Evolutionary conservation across 1,140 invertebrate species (phyloP).

Genomic region (Lordiphosa collinella): DNA sequence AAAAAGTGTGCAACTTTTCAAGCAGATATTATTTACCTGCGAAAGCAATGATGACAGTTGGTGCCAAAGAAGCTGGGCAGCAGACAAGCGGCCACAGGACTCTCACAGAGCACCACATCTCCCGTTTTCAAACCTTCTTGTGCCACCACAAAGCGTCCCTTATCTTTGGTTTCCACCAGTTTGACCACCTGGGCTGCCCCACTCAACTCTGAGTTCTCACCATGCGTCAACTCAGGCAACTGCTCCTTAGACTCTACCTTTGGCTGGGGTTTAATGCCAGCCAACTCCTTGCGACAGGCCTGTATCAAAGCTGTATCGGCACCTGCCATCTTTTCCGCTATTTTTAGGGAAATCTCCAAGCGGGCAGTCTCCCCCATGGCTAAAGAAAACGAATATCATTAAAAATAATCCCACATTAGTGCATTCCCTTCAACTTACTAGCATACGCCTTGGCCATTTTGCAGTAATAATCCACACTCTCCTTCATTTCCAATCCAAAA

Average conservation of each 20-base stretch:
- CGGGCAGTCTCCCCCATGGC: constrained; percentile 80
- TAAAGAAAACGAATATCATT: constrained; percentile 15
- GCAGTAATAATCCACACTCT: constrained; percentile 83
- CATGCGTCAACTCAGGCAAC: constrained; percentile 46
- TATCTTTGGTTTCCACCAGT: constrained; percentile 79
- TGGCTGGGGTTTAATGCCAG: constrained; percentile 17
- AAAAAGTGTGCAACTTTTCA: no score
- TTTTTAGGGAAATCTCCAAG: constrained; percentile 82
- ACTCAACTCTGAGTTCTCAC: constrained; percentile 63
- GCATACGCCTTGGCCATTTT: constrained; percentile 84
- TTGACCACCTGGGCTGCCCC: constrained; percentile 80
- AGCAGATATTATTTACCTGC: constrained; percentile 80
- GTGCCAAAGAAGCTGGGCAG: constrained; percentile 86
- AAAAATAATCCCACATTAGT: no score
- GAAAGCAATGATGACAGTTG: constrained; percentile 92
- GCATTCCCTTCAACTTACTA: constrained; percentile 57
- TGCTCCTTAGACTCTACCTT: constrained; percentile 2
- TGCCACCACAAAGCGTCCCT: constrained; percentile 83
- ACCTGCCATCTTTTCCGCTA: constrained; percentile 81
- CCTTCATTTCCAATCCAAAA: constrained; percentile 81
- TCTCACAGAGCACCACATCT: constrained; percentile 86
- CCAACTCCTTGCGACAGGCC: constrained; percentile 49
- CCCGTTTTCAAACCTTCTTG: constrained; percentile 82
- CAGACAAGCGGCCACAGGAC: constrained; percentile 87
- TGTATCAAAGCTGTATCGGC: constrained; percentile 67